Conservation (phyloP, 2,797 vertebrate genomes). For the Xenopus petersii region DNA sequence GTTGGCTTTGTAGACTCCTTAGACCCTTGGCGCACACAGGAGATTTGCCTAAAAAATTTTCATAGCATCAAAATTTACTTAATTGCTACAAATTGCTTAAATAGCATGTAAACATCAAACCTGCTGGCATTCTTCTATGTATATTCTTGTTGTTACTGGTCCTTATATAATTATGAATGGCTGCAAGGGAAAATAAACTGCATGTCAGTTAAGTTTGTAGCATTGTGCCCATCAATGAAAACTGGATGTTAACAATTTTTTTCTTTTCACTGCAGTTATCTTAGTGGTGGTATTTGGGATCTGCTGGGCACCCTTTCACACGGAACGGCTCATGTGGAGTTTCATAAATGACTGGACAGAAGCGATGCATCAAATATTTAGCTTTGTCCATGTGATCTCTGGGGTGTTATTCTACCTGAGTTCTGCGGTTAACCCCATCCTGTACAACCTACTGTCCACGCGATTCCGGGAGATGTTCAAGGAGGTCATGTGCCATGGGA, state of each 20-base stretch:
- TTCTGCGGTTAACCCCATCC: conserved; percentile 84
- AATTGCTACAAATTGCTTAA: too few species aligned
- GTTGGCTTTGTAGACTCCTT: too few species aligned
- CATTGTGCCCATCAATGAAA: background rate
- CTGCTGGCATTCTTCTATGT: too few species aligned
- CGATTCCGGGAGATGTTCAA: conserved; percentile 91
- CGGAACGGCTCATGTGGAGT: conserved; percentile 90
- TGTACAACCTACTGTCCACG: conserved; percentile 93
- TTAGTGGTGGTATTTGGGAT: conserved; percentile 89
- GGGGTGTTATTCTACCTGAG: conserved; percentile 91
- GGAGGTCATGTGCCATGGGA: conserved; percentile 77
- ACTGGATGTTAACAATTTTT: background rate
- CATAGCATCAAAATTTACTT: too few species aligned
- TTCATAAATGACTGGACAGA: conserved; percentile 75
- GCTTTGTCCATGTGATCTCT: conserved; percentile 81
- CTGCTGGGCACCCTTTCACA: conserved; percentile 94
- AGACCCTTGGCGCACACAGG: too few species aligned
- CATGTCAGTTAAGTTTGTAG: too few species aligned
- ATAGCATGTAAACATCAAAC: too few species aligned
- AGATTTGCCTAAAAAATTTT: too few species aligned
- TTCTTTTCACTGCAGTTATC: conserved; percentile 66
- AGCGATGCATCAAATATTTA: conserved; percentile 69
- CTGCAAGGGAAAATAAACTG: too few species aligned
- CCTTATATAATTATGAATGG: too few species aligned
- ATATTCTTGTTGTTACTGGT: too few species aligned